Percentiles rank a stretch among this genome's conserved stretches.
Conservation (phyloP, 2,888 invertebrate species). For the Diaperis boleti region DNA sequence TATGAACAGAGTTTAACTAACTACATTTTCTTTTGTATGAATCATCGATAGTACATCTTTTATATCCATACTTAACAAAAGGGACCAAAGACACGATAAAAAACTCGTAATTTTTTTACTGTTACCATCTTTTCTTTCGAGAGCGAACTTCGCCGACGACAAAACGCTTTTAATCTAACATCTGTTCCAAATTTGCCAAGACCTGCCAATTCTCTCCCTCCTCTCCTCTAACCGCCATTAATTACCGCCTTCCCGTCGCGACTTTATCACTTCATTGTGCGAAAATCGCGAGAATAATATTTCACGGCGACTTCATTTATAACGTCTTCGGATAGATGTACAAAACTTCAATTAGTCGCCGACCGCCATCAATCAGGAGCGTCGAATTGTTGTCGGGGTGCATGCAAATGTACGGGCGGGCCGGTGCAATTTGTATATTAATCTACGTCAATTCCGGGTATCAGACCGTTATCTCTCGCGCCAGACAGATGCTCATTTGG, state of each 20-base stretch:
- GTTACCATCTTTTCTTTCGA: no score
- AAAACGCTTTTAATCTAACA: no score
- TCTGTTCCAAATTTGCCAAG: neutral
- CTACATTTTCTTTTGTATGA: no score
- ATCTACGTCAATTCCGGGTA: conserved; percentile 50
- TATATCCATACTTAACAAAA: no score
- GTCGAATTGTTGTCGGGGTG: conserved; percentile 26
- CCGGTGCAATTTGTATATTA: conserved; percentile 43
- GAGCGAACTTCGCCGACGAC: no score
- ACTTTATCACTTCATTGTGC: conserved; percentile 17
- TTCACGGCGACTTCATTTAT: conserved; percentile 12
- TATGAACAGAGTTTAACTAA: no score
- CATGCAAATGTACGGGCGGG: conserved; percentile 29
- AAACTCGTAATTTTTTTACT: no score
- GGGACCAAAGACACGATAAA: no score
- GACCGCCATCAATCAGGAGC: conserved; percentile 29
- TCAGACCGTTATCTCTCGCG: conserved; percentile 49
- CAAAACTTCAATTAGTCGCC: conserved; percentile 30
- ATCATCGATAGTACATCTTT: no score
- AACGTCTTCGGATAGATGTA: conserved; percentile 1
- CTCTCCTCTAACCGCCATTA: neutral
- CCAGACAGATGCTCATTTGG: conserved; percentile 49
- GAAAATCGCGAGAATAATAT: conserved; percentile 15
- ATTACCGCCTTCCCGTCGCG: conserved; percentile 11
- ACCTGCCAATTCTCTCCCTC: neutral